Evolutionary conservation across 2,113 vertebrate species (phyloP), one percentile per base, ranked within the genome.

Genomic region (Nibea albiflora): DNA sequence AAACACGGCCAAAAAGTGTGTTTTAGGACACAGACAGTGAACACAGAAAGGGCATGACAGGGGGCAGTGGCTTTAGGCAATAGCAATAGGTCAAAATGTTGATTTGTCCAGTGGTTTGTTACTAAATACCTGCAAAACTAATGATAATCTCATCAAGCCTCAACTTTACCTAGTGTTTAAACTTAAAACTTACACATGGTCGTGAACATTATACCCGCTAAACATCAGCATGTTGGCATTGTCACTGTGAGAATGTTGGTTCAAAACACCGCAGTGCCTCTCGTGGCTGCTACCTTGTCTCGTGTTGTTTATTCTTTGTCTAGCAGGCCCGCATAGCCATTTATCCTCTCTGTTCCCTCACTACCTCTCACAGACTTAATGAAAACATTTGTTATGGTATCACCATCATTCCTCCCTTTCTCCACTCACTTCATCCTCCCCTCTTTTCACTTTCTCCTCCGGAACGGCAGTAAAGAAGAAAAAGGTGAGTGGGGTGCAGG

Each of bases 311-410:
- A 26, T 4, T 69, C 39, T 63, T 67, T 72, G 64, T 78, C 26
- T 47, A 6, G 22, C 35, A 58, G 60, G 52, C 50, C 56, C 22
- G 26, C 62, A 39, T 20, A 60, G 58, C 17, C 49, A 52, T 66
- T 46, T 78, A 22, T 47, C 39, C 57, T 49, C 49, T 4, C 16
- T 31, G 14, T 64, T 58, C 66, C 77, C 50, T 35, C 42, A 28
- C 57, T 31, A 19, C 39, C 26, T 50, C 57, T 62, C 26, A 28
- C 61, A 50, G 22, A 53, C 28, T 63, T 58, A 53, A 75, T 68
- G 19, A 83, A 80, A 75, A 63, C 67, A 73, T 69, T 71, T 57
- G 44, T 76, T 60, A 57, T 46, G 20, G 53, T 57, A 58, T 81
- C 28, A 46, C 50, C 67, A 35, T 57, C 47, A 14, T 69, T 53